Base-by-base conservation (phyloP, 2,888 invertebrate species). In the Drosophila cognata region DNA sequence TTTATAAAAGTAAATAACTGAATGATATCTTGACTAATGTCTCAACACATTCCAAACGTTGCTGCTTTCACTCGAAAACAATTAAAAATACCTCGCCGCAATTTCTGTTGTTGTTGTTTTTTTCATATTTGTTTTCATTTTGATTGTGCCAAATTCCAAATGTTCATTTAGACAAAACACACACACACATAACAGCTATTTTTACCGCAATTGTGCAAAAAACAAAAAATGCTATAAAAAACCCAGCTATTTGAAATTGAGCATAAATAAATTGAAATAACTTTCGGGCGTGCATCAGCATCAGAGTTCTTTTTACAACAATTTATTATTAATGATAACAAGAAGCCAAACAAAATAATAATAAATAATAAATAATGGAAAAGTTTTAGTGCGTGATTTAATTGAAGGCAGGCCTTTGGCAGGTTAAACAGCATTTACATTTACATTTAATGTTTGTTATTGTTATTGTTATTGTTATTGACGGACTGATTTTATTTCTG, bases 121-220 rank as follows among this genome's bases (percentile, higher is more conserved):
- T 35, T 18, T 57, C n/a, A 21, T 46, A 11, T 41, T 13, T 35
- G 43, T 63, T 51, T 57, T 56, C 29, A 46, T 33, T 74, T 58
- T 48, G 50, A 74, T 74, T 72, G 72, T 72, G 72, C 66, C 58
- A 66, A 65, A 72, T 72, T 72, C 66, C 72, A 74, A 72, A 72
- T 59, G 50, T 74, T 58, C 28, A 48, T 11, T 35, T 18, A 71
- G 41, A 72, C 55, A 61, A 71, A 29, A 31, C 31, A 38, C 50
- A 48, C 53, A 56, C 41, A 41, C 53, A 52, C 46, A 46, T 43
- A 31, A 36, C 7, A 41, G 50, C 58, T 72, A 74, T 74, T 74
- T 66, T 48, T 59, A 73, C 28, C 56, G 46, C 46, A 73, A 74
- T 73, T 67, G 59, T 74, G 60, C 38, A 51, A 43, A 60, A 48